These are phyloP conservation scores for Theocolax elegans DNA, from an alignment of 1,140 invertebrate genomes.

Conservation along the genomic window DNA sequence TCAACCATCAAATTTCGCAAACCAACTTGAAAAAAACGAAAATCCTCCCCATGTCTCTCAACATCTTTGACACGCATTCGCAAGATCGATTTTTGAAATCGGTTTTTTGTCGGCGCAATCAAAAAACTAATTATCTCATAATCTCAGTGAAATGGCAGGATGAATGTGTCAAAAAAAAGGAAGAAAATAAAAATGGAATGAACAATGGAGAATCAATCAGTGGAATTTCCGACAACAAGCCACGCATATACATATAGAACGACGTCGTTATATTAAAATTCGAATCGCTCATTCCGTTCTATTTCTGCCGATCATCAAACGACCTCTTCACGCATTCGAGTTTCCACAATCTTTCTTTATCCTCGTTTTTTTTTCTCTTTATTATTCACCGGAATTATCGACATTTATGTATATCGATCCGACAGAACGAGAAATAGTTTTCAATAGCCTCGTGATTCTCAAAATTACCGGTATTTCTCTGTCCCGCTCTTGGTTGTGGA, in stretches of 20 bases:
- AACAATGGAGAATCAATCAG: constrained; percentile 4
- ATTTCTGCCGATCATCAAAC: background rate
- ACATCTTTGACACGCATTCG: too few species aligned
- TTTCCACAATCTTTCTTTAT: too few species aligned
- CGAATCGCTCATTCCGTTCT: constrained; percentile 3
- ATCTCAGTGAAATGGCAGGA: too few species aligned
- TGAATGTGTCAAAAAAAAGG: too few species aligned
- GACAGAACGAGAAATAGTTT: background rate
- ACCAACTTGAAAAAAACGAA: too few species aligned
- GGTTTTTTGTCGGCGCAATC: too few species aligned
- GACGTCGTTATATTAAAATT: background rate
- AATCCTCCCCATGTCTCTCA: too few species aligned
- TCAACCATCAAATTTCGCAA: too few species aligned
- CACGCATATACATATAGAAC: background rate
- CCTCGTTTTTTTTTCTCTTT: too few species aligned
- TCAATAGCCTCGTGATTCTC: background rate
- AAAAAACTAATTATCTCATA: too few species aligned
- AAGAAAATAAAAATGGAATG: background rate
- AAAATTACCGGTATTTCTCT: background rate
- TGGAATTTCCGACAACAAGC: background rate
- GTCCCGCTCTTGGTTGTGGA: too few species aligned
- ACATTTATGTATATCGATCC: background rate
- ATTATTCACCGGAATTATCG: background rate
- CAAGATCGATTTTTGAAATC: too few species aligned
- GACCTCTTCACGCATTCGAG: background rate